Conservation (phyloP, 2,797 vertebrate species). For the Leptatherina wallacei region DNA sequence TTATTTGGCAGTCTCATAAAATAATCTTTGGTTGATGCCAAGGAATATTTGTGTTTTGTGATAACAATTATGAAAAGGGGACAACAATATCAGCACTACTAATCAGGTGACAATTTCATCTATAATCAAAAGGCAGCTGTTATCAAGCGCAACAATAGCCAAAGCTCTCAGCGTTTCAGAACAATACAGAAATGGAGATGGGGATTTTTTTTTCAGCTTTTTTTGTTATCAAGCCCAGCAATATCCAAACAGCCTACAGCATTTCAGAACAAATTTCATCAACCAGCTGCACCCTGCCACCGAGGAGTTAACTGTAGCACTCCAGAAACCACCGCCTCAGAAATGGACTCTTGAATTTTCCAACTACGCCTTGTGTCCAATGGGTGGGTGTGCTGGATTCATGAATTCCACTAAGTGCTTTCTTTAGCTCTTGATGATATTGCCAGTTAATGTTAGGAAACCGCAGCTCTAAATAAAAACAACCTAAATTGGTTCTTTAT, state of each 20-base stretch:
- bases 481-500: constrained; percentile 31
- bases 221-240: constrained; percentile 6
- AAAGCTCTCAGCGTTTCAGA: constrained; percentile 35
- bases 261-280: constrained; percentile 41
- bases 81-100: constrained; percentile 1
- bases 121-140: not conserved
- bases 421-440: constrained; percentile 18
- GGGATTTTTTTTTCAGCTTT: not conserved
- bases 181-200: constrained; percentile 4
- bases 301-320: constrained; percentile 37
- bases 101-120: not conserved
- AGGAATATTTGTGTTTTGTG: not conserved
- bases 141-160: constrained; percentile 13
- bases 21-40: not conserved
- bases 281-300: constrained; percentile 17
- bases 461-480: constrained; percentile 23
- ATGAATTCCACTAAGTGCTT: constrained; percentile 32
- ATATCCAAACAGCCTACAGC: constrained; percentile 39
- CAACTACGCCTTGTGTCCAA: constrained; percentile 32
- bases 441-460: constrained; percentile 39
- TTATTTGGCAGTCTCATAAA: not conserved
- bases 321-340: constrained; percentile 56
- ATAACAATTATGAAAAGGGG: not conserved
- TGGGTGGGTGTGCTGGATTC: constrained; percentile 25
- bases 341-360: constrained; percentile 41